Evolutionary conservation across 2,113 vertebrate species (phyloP).

Genomic region (Dicaeum eximium): DNA sequence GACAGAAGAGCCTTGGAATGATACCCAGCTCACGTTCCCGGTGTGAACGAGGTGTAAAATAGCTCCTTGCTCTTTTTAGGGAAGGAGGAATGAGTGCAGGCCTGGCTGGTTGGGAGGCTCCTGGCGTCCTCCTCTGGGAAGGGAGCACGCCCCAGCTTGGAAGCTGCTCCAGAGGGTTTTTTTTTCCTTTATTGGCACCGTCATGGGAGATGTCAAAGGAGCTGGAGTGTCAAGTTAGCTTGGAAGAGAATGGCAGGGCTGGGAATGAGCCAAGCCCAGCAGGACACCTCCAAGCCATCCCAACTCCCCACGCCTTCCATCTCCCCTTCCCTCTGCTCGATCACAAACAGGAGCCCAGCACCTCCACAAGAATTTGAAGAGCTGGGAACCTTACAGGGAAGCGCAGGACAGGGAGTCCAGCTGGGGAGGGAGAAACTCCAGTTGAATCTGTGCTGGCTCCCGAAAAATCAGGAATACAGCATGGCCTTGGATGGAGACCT

Average conservation of each 20-base stretch:
- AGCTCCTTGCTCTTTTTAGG: constrained; percentile 53
- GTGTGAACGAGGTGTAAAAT: constrained; percentile 48
- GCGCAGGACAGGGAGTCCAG: neutral
- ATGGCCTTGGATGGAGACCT: neutral
- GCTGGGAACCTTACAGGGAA: neutral
- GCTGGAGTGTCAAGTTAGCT: constrained; percentile 10
- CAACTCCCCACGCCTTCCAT: neutral
- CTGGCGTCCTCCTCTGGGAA: neutral
- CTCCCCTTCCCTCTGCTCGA: neutral
- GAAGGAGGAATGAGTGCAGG: neutral
- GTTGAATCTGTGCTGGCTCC: neutral
- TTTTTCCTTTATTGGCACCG: neutral
- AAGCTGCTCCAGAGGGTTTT: neutral
- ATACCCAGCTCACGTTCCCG: neutral
- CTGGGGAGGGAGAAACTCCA: neutral
- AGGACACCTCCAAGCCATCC: neutral
- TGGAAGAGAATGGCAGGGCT: neutral
- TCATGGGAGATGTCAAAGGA: neutral
- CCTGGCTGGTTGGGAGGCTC: neutral
- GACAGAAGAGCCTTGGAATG: constrained; percentile 47
- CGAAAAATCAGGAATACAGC: rapidly evolving
- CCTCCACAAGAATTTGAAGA: neutral
- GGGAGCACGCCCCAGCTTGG: neutral
- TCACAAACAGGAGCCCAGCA: neutral
- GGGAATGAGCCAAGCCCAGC: neutral